Evolutionary conservation across 2,113 vertebrate species (phyloP), one percentile per base, ranked within the genome.

Genomic region (Capra hircus): DNA sequence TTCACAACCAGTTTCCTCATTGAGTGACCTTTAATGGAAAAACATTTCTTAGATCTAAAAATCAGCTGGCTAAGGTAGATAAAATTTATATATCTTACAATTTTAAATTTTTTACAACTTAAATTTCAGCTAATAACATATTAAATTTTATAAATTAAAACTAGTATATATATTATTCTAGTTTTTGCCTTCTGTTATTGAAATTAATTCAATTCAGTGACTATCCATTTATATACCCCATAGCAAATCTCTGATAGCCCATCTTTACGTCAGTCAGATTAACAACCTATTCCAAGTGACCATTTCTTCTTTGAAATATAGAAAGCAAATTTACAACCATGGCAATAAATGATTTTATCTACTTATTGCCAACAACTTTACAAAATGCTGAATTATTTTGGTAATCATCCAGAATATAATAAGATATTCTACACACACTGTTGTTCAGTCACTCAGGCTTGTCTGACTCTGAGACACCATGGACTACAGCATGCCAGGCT

Each of bases 101-200:
- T 43, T 28, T 78, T 13, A 14, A 93, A 71, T 27, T 21, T 17
- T 28, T 71, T 60, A 23, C 11, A 52, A 60, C 16, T 71, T 67
- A 67, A 59, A 43, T 96, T 94, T 64, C 86, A 97, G 71, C 67
- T 71, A 30, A 14, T 96, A 64, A 40, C 23, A 92, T 92, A 92
- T 92, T 92, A 97, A 74, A 82, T 57, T 33, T 94, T 97, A 59
- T 40, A 98, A 97, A 97, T 87, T 97, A 94, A 96, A 98, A 97
- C 0, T 1, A 94, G 97, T 97, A 83, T 86, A 50, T 62, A 85
- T 78, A 97, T 33, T 52, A 57, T 64, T 62, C 88, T 64, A 87
- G 10, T 52, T 95, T 97, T 95, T 52, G 90, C 21, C 86, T 91
- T 91, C 78, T 85, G 86, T 97, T 80, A 94, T n/a, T 7, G 6